Conservation (phyloP, 2,888 invertebrate genomes). For the Cyrtodaria siliqua region DNA sequence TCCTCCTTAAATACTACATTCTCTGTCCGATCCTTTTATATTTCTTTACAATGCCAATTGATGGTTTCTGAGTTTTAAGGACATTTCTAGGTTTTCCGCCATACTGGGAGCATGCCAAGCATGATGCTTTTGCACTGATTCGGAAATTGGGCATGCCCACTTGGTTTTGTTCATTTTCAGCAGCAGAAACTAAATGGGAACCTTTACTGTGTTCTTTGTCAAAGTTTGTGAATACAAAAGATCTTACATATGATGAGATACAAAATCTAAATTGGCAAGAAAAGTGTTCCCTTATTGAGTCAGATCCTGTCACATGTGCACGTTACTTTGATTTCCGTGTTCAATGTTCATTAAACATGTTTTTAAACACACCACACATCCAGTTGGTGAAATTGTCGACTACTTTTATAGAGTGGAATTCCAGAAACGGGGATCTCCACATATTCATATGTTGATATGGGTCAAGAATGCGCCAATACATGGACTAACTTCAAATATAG, state of each 20-base stretch:
- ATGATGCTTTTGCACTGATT: too few species aligned
- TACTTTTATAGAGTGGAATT: slow-evolving; percentile 64
- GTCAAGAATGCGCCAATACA: slow-evolving; percentile 47
- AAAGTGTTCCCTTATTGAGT: slow-evolving; percentile 53
- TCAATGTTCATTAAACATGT: slow-evolving; percentile 48
- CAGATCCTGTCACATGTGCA: slow-evolving; percentile 63
- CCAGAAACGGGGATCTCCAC: slow-evolving; percentile 62
- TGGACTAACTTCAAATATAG: slow-evolving; percentile 11
- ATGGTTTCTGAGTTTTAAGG: too few species aligned
- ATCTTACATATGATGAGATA: slow-evolving; percentile 11
- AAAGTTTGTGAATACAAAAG: slow-evolving; percentile 29
- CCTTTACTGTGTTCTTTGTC: slow-evolving; percentile 31
- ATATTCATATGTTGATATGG: slow-evolving; percentile 61
- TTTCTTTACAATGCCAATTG: too few species aligned
- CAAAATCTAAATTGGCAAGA: slow-evolving; percentile 48
- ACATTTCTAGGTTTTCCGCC: too few species aligned
- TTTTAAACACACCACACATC: slow-evolving; percentile 29
- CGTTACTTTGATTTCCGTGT: slow-evolving; percentile 56
- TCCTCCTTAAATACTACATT: too few species aligned
- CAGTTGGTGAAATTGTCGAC: slow-evolving; percentile 57
- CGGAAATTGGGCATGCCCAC: too few species aligned
- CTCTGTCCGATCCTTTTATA: too few species aligned
- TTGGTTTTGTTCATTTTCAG: too few species aligned
- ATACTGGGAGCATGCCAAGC: too few species aligned
- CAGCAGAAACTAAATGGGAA: slow-evolving; percentile 46